Evolutionary conservation across 1,140 invertebrate genomes (phyloP).

Genomic region (Uloborus diversus): DNA sequence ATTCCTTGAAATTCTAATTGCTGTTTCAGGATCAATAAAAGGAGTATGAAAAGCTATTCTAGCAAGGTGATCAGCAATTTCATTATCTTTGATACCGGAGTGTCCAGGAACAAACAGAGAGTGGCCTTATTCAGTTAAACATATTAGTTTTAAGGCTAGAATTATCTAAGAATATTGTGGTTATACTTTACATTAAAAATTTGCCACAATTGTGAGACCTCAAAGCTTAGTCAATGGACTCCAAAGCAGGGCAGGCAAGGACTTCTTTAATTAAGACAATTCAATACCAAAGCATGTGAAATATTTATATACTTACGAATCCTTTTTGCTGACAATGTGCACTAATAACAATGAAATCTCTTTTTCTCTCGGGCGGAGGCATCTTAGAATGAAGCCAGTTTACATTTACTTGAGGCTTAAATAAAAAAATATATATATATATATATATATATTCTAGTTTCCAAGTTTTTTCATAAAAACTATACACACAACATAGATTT

Average conservation of each 20-base stretch:
- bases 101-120: too few relatives aligned
- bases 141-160: neutral
- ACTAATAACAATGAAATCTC: constrained; percentile 8
- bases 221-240: neutral
- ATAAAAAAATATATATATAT: neutral
- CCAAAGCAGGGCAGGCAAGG: neutral
- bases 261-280: neutral
- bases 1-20: too few relatives aligned
- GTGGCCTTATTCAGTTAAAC: neutral
- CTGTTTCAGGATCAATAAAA: too few relatives aligned
- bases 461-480: neutral
- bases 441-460: neutral
- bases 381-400: neutral
- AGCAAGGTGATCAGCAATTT: too few relatives aligned
- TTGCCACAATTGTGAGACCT: neutral
- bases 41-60: too few relatives aligned
- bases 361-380: neutral
- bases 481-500: neutral
- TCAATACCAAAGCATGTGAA: neutral
- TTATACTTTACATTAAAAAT: neutral
- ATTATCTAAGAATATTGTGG: neutral
- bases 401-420: neutral
- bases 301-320: constrained; percentile 3
- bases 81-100: too few relatives aligned
- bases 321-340: constrained; percentile 13